Conservation (phyloP, 2,113 vertebrate species). For the Sigmodon hispidus region DNA sequence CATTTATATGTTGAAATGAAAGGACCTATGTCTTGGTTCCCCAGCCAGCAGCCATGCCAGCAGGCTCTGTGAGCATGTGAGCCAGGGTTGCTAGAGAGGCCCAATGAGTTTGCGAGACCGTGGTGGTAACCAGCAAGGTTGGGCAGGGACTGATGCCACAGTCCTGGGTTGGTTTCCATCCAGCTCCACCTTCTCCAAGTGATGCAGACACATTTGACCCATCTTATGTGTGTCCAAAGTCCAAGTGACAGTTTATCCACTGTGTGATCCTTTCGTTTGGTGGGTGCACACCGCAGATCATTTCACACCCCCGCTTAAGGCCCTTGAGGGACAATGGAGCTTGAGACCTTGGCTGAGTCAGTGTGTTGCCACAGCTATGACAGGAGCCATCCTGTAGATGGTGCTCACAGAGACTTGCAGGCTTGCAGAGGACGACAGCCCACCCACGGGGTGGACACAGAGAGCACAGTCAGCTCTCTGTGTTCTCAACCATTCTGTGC, state of each 20-base stretch:
- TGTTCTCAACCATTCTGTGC: not conserved
- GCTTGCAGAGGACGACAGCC: not conserved
- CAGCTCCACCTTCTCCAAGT: conserved; percentile 64
- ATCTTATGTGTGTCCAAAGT: not conserved
- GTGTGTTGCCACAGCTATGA: not conserved
- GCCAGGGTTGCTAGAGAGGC: not conserved
- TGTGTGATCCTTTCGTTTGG: not conserved
- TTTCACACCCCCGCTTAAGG: not conserved
- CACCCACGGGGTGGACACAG: not conserved
- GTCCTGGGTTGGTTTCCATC: not conserved
- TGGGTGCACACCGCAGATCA: not conserved
- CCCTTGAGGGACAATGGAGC: not conserved
- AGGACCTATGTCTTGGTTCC: not conserved
- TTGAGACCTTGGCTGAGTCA: not conserved
- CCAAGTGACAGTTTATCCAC: not conserved
- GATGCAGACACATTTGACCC: not conserved
- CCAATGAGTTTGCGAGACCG: not conserved
- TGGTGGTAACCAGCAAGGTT: not conserved
- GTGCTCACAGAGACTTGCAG: not conserved
- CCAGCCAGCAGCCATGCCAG: not conserved
- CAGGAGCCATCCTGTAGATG: not conserved
- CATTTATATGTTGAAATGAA: not conserved
- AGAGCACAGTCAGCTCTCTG: not conserved
- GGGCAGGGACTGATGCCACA: not conserved
- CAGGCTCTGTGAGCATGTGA: not conserved